Conservation (phyloP, 2,797 vertebrate species). For the Microchirus variegatus region DNA sequence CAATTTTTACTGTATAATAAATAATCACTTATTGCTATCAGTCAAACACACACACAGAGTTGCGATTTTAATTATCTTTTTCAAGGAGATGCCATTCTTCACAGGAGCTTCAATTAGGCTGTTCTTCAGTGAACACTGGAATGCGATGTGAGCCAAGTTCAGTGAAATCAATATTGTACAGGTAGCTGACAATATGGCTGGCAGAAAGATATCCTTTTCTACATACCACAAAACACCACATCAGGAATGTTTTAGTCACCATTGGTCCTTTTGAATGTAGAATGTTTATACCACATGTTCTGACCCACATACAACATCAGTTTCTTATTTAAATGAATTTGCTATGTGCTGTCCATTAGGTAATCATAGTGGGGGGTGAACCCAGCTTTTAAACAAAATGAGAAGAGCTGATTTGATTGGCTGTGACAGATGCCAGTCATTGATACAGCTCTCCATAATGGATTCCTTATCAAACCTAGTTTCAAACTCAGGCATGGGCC, state of each 20-base stretch:
- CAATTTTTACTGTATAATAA: too few species aligned
- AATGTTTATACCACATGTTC: slow-evolving; percentile 18
- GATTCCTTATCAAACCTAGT: slow-evolving; percentile 49
- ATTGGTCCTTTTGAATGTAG: slow-evolving; percentile 32
- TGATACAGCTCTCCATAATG: slow-evolving; percentile 27
- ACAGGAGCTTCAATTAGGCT: not conserved
- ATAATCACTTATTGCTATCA: too few species aligned
- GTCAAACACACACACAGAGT: too few species aligned
- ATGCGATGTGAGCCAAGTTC: slow-evolving; percentile 3
- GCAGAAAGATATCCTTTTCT: slow-evolving; percentile 3
- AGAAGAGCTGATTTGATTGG: slow-evolving; percentile 42
- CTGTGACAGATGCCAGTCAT: slow-evolving; percentile 23
- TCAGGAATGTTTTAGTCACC: too few species aligned
- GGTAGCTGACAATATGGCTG: slow-evolving; percentile 1
- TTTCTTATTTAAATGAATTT: slow-evolving; percentile 32
- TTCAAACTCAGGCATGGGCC: slow-evolving; percentile 29
- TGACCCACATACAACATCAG: slow-evolving; percentile 12
- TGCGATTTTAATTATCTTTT: too few species aligned
- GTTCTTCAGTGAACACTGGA: not conserved
- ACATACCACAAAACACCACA: too few species aligned
- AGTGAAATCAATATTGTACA: slow-evolving; percentile 22
- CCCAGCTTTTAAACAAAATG: slow-evolving; percentile 28
- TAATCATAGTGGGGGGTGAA: slow-evolving; percentile 21
- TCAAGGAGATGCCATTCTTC: too few species aligned
- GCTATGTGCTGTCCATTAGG: slow-evolving; percentile 30